Evolutionary conservation across 2,888 invertebrate species (phyloP).

Genomic region (Zaprionus bogoriensis): DNA sequence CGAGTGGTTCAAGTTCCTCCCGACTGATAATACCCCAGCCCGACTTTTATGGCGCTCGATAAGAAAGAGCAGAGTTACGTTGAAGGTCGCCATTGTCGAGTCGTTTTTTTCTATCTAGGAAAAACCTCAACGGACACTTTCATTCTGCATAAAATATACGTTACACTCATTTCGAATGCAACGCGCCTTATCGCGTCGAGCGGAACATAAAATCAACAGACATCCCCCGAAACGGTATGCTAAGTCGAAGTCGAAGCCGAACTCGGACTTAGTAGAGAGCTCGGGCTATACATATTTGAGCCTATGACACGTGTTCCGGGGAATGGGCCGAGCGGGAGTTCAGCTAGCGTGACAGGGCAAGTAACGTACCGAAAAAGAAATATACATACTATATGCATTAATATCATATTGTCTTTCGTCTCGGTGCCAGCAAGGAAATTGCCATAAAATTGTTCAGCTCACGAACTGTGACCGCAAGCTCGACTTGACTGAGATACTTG

Average conservation of each 20-base stretch:
- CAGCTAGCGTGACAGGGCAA: constrained; percentile 60
- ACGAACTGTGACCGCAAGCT: constrained; percentile 73
- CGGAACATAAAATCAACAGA: constrained; percentile 57
- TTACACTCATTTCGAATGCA: constrained; percentile 76
- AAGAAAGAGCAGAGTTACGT: constrained; percentile 22
- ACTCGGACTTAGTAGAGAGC: constrained; percentile 19
- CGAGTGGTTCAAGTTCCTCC: not conserved
- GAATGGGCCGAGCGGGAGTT: constrained; percentile 11
- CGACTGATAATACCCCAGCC: constrained; percentile 27
- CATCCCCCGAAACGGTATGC: constrained; percentile 27
- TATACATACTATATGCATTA: constrained; percentile 36
- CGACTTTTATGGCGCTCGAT: constrained; percentile 14
- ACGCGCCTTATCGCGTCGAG: constrained; percentile 59
- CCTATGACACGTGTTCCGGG: constrained; percentile 58
- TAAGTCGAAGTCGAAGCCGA: not conserved
- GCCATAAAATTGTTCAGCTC: constrained; percentile 69
- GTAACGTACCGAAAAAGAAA: constrained; percentile 58
- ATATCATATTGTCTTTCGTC: constrained; percentile 29
- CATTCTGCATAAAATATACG: constrained; percentile 72
- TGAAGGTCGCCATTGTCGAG: constrained; percentile 65
- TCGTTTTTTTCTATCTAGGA: constrained; percentile 36
- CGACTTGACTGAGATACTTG: constrained; percentile 33
- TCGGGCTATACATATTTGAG: too few relatives aligned
- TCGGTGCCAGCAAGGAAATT: constrained; percentile 59
- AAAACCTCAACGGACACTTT: constrained; percentile 51